A percentile compares a stretch with the other conserved stretches of the same genome.
Conservation (phyloP, 2,113 vertebrate genomes). For the Coryphaenoides rupestris region DNA sequence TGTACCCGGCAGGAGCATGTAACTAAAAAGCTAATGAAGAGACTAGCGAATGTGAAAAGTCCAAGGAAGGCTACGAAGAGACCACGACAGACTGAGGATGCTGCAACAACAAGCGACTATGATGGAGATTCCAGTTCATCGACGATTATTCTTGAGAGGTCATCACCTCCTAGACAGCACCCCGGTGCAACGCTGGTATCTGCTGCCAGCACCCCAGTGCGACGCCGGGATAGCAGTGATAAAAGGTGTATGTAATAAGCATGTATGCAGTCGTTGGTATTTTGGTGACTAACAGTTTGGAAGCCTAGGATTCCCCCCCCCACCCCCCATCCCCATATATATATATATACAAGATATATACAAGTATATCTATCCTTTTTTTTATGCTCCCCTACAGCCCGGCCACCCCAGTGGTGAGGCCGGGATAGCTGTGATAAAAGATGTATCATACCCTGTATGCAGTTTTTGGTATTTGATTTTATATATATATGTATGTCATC, state of each 20-base stretch:
- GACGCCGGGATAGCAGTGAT: conserved; percentile 17
- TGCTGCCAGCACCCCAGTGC: conserved; percentile 17
- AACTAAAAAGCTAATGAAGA: conserved; percentile 23
- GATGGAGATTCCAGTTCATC: conserved; percentile 11
- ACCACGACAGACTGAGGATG: conserved; percentile 5
- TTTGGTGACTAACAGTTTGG: not conserved
- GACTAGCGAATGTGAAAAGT: conserved; percentile 18
- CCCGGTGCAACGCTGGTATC: too few species aligned
- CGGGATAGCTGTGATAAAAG: too few species aligned
- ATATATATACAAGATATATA: too few species aligned
- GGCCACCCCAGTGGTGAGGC: too few species aligned
- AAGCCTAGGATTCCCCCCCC: not conserved
- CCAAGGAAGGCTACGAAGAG: conserved; percentile 20
- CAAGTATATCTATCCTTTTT: too few species aligned
- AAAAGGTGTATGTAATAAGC: conserved; percentile 10
- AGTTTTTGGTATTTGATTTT: too few species aligned
- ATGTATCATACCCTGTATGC: too few species aligned
- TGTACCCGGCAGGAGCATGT: conserved; percentile 18
- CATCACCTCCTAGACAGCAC: conserved; percentile 7
- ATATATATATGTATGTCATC: too few species aligned
- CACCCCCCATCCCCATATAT: too few species aligned
- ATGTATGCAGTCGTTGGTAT: not conserved
- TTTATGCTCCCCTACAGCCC: too few species aligned
- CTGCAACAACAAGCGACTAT: conserved; percentile 13
- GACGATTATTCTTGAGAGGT: conserved; percentile 3